Conservation (phyloP, 2,888 invertebrate species). For the Diogma glabrata region DNA sequence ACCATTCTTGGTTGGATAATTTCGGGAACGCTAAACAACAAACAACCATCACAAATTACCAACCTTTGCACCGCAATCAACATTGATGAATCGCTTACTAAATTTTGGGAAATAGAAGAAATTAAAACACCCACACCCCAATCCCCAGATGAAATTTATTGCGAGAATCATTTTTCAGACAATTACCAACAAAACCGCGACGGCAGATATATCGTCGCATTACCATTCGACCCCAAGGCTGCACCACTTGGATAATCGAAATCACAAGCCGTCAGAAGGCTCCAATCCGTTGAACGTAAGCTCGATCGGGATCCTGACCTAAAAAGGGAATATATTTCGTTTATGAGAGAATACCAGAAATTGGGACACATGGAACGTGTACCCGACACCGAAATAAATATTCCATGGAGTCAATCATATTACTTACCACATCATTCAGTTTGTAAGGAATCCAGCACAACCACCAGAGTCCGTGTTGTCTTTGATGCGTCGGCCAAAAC, state of each 20-base stretch:
- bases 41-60: background rate
- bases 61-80: too few relatives aligned
- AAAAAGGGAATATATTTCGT: background rate
- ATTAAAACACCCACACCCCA: background rate
- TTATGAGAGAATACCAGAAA: background rate
- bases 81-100: too few relatives aligned
- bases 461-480: background rate
- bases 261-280: background rate
- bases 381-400: background rate
- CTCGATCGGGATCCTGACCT: background rate
- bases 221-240: background rate
- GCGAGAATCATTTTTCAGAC: background rate
- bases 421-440: conserved; percentile 1
- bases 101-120: background rate
- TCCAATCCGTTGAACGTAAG: too few relatives aligned
- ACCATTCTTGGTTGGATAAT: background rate
- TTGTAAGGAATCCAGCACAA: background rate
- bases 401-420: background rate
- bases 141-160: background rate
- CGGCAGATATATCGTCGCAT: background rate
- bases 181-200: background rate
- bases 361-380: background rate
- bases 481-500: background rate
- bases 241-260: background rate
- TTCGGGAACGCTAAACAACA: background rate